Evolutionary conservation across 2,888 invertebrate species (phyloP), one percentile per base, ranked within the genome.

Genomic region (Ommatoiulus sabulosus): DNA sequence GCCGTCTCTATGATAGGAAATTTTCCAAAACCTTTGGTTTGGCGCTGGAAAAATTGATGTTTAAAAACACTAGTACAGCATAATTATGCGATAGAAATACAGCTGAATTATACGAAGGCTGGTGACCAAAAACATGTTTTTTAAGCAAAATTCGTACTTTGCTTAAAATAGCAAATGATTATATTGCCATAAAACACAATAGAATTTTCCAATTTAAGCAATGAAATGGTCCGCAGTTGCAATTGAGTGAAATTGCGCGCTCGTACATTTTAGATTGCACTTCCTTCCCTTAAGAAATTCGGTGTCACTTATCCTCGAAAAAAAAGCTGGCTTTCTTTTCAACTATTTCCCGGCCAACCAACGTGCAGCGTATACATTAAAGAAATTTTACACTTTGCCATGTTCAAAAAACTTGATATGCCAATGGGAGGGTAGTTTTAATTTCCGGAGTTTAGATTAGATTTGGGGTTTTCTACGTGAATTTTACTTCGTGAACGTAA

Each of bases 401-500:
- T 20, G 72, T 72, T 72, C 72, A 72, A 72, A 35, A 72, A 72
- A 72, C 72, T 72, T 72, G 72, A 72, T 72, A 72, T 72, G 72
- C 72, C 72, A 72, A 72, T 72, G 72, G 72, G 72, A 72, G 72
- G 20, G 72, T 72, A 72, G 72, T 72, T 72, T 72, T 72, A 72
- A 72, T 72, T 72, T 72, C 72, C 72, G 72, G 72, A 72, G 72
- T 72, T 72, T 72, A 72, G 72, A 72, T 72, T 72, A 72, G 24
- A 72, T 72, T 72, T 10, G 20, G 24, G 72, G 6, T 72, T 72
- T 72, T 72, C 24, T 72, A 72, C 20, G 72, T 20, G 72, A 72
- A 72, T 72, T 72, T 72, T 72, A 72, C 24, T 72, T 8, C 24
- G 24, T 3, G 24, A 20, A 72, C 72, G 72, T 24, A 72, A 72